Evolutionary conservation across 1,140 invertebrate species (phyloP).

Genomic region (Oscheius sp.): DNA sequence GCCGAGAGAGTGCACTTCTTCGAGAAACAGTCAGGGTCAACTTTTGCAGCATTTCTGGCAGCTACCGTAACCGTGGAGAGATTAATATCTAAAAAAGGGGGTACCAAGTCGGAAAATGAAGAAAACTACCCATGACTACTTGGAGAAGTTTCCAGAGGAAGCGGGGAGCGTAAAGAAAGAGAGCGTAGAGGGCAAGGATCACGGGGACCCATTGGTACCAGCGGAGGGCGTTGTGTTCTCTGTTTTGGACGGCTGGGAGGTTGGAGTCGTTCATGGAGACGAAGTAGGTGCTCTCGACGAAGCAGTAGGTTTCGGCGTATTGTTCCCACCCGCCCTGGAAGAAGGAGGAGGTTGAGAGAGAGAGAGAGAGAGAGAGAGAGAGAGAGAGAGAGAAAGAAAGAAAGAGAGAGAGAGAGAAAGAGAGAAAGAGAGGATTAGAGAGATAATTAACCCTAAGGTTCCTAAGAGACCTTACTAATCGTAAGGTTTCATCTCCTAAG

Average conservation of each 20-base stretch:
- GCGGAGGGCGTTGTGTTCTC: constrained; percentile 29
- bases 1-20: no score
- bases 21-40: no score
- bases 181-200: constrained; percentile 29
- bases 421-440: no score
- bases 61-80: constrained; percentile 1
- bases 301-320: constrained; percentile 43
- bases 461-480: no score
- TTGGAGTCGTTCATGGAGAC: constrained; percentile 28
- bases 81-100: not conserved
- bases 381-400: no score
- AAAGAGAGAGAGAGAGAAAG: no score
- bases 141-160: constrained; percentile 32
- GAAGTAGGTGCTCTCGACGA: constrained; percentile 44
- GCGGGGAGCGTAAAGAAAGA: constrained; percentile 35
- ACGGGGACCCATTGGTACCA: constrained; percentile 47
- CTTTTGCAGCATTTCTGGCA: not conserved
- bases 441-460: no score
- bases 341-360: constrained; percentile 42
- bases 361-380: no score
- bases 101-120: not conserved
- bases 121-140: constrained; percentile 17
- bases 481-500: no score
- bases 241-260: not conserved
- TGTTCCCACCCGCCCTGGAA: constrained; percentile 56